Evolutionary conservation across 2,888 invertebrate genomes (phyloP), one percentile per base, ranked within the genome.

Genomic region (Heliconius ismenius): DNA sequence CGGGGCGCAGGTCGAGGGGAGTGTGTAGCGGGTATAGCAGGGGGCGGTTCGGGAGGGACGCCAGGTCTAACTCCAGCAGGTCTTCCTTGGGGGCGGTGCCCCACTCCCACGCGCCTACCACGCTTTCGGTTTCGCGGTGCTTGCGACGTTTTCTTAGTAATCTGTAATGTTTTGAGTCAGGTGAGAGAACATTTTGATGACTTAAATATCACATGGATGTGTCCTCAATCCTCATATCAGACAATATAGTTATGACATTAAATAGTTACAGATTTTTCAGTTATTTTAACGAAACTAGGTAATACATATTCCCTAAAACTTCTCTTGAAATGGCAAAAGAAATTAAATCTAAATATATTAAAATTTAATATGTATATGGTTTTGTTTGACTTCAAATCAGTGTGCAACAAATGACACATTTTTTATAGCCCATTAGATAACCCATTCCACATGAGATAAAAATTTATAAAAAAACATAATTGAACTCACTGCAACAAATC

Each of bases 51-150:
- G 86, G 85, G 84, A 86, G 83, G 90, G 92, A 89, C 78, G 87
- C 90, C 1, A 90, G 87, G 72, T 81, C 85, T 72, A 92, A 88
- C 89, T 92, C 91, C 72, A 93, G 84, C 70, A 92, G 79, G 70
- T 94, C 93, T 21, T 89, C 84, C 43, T 89, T 90, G 21, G 88
- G 86, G 11, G 87, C 88, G 0, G 89, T 88, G 32, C 84, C 81
- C 94, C 94, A 94, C 75, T 90, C 88, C 94, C 93, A 94, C 28
- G 92, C 92, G 83, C 83, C 82, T 3, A 82, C 73, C 24, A 91
- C 88, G 13, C 81, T 69, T 64, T 86, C 83, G 0, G 85, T 68
- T 82, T 85, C 87, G 70, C 89, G 90, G 82, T 89, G 89, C 80
- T 86, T 89, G 78, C 94, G 94, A 0, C 88, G 92, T 65, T 86